Percentiles rank a stretch among this genome's conserved stretches.
phyloP scores from a whole-genome alignment of 2,113 vertebrate species.

The Pongo pygmaeus region DNA sequence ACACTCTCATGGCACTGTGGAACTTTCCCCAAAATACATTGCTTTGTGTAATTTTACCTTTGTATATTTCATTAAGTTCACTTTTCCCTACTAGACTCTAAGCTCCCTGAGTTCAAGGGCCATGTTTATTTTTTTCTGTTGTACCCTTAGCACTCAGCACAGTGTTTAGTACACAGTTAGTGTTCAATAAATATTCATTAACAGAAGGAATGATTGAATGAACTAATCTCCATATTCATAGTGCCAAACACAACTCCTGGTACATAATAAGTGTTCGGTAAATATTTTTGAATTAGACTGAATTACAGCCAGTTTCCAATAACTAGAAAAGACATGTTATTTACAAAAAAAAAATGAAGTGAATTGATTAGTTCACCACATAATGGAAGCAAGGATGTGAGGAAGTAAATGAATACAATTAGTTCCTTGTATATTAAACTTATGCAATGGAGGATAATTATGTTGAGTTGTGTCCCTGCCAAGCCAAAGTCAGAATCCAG shows the following conservation, averaged over 20 bases:
- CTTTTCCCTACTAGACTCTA: not conserved
- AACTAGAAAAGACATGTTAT: not conserved
- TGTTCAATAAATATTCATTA: not conserved
- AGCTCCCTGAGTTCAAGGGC: not conserved
- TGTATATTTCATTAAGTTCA: not conserved
- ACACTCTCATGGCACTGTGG: not conserved
- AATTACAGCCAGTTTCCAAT: conserved; percentile 39
- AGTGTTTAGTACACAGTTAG: not conserved
- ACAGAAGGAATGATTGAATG: not conserved
- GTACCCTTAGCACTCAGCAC: not conserved
- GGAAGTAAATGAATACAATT: not conserved
- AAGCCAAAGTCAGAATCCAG: not conserved
- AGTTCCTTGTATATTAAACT: not conserved
- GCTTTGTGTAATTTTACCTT: not conserved
- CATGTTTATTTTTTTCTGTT: not conserved
- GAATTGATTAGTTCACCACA: not conserved
- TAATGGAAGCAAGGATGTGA: not conserved
- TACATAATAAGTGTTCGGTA: not conserved
- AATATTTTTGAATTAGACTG: conserved; percentile 20
- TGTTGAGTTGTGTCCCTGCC: not conserved
- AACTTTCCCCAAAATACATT: not conserved
- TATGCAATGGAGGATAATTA: fast-evolving
- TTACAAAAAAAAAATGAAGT: conserved; percentile 8
- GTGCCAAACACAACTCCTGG: not conserved
- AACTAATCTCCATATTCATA: not conserved